Evolutionary conservation across 2,113 vertebrate genomes (phyloP).

Genomic region (Noctilio leporinus): DNA sequence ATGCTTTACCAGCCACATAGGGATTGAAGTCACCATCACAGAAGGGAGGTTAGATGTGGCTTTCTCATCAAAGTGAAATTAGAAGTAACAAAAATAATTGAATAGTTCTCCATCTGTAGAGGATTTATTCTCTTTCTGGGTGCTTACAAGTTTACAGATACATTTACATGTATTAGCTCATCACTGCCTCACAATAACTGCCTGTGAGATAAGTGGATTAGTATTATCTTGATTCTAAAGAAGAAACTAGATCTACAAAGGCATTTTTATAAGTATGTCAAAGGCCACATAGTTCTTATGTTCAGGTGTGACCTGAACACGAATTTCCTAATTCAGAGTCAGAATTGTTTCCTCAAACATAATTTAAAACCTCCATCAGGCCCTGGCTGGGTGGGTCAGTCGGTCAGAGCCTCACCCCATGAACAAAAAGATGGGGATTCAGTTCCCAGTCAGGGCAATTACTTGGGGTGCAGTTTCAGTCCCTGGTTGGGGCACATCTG

Average conservation of each 20-base stretch:
- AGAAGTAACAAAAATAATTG: not conserved
- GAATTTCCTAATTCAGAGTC: not conserved
- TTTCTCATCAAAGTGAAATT: not conserved
- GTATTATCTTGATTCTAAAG: not conserved
- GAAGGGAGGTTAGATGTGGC: not conserved
- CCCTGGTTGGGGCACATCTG: no score
- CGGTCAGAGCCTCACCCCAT: no score
- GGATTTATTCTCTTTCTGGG: not conserved
- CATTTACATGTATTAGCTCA: not conserved
- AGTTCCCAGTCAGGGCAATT: no score
- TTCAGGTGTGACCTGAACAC: not conserved
- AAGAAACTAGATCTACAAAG: not conserved
- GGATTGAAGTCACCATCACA: accelerated
- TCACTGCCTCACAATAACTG: not conserved
- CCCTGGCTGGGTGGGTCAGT: no score
- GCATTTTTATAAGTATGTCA: not conserved
- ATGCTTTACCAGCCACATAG: no score
- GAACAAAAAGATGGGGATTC: no score
- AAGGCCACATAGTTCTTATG: not conserved
- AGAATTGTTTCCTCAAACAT: not conserved
- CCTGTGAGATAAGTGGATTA: not conserved
- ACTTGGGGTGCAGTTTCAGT: no score
- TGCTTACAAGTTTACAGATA: not conserved
- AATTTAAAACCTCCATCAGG: not conserved
- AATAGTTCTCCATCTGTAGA: not conserved